Percentiles rank a stretch among this genome's conserved stretches.
These are phyloP conservation scores for Tetragonula clypearis DNA, from an alignment of 1,140 invertebrate genomes.

Conservation along the genomic window DNA sequence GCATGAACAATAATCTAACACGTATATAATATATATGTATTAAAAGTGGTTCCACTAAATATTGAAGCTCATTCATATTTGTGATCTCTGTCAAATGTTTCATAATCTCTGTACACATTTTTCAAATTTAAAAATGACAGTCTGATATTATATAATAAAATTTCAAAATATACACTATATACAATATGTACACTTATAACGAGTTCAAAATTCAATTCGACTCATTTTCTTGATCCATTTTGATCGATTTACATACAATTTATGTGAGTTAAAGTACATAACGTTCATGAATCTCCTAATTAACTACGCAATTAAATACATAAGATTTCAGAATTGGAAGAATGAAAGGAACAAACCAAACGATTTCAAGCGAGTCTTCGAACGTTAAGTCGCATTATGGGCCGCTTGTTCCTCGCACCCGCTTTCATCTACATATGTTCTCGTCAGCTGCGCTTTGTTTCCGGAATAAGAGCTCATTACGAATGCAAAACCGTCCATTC, in stretches of 20 bases:
- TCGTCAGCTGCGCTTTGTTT: slow-evolving; percentile 85
- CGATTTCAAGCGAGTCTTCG: background rate
- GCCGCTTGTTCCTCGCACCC: slow-evolving; percentile 53
- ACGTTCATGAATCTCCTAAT: background rate
- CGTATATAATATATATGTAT: no score
- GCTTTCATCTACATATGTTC: slow-evolving; percentile 86
- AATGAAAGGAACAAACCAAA: background rate
- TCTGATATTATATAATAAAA: no score
- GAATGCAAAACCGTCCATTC: slow-evolving; percentile 93
- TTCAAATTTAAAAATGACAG: no score
- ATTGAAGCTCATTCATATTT: no score
- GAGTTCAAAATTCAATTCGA: no score
- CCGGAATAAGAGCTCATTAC: slow-evolving; percentile 86
- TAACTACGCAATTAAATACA: background rate
- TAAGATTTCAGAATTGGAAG: background rate
- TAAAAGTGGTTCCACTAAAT: no score
- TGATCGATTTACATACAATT: background rate
- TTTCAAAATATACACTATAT: no score
- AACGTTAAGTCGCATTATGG: slow-evolving; percentile 46
- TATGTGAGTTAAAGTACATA: background rate
- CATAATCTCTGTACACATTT: no score
- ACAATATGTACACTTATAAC: no score
- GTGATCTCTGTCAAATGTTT: no score
- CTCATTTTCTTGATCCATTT: background rate
- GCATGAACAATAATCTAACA: no score